These are phyloP conservation scores for Emys orbicularis DNA, from an alignment of 2,797 vertebrate species.

Conservation along the genomic window DNA sequence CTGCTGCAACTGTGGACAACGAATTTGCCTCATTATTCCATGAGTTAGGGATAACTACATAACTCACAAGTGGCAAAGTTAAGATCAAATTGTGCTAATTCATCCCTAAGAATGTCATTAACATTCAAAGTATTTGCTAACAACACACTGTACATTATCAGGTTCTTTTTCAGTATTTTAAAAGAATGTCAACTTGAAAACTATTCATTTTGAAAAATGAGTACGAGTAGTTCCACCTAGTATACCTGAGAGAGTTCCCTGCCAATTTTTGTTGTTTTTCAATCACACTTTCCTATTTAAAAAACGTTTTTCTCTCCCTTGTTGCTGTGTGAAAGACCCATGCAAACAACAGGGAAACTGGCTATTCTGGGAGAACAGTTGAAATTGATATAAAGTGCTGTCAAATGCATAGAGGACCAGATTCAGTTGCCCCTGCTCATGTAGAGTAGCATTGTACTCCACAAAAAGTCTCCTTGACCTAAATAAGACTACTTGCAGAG, in stretches of 20 bases:
- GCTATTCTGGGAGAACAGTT: neutral
- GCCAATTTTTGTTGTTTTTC: neutral
- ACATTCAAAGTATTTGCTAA: neutral
- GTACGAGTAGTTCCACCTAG: neutral
- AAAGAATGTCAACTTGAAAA: neutral
- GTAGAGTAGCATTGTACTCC: neutral
- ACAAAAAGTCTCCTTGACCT: neutral
- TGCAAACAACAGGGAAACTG: neutral
- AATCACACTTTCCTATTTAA: neutral
- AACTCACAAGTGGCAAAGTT: neutral
- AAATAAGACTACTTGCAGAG: neutral
- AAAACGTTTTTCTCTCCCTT: neutral
- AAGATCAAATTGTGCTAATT: slow-evolving; percentile 1
- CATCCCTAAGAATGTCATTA: neutral
- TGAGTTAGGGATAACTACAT: neutral
- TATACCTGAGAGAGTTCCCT: neutral
- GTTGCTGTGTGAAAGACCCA: neutral
- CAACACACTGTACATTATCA: neutral
- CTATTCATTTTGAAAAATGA: neutral
- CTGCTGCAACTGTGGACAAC: neutral
- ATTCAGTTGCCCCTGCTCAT: neutral
- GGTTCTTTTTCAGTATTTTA: neutral
- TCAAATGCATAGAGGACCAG: neutral
- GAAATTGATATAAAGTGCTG: neutral
- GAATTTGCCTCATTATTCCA: neutral